Conservation (phyloP, 2,888 invertebrate species). For the Cyclophora albipunctata region DNA sequence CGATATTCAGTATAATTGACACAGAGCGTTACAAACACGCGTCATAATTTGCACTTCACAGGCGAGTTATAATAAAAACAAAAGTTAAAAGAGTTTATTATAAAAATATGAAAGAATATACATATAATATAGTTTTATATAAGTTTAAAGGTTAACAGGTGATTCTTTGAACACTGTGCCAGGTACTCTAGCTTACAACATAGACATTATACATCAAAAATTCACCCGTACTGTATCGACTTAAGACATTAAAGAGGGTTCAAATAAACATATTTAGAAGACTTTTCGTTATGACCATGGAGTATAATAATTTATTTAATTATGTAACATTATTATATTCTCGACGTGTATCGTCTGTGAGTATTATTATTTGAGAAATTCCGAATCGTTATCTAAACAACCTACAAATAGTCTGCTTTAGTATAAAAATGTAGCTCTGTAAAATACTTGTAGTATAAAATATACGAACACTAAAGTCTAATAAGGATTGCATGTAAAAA, state of each 20-base stretch:
- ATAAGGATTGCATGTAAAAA: conserved; percentile 59
- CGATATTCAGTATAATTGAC: conserved; percentile 2
- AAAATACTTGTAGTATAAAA: conserved; percentile 48
- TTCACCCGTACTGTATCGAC: neutral
- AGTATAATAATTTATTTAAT: no score
- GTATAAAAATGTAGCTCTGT: conserved; percentile 19
- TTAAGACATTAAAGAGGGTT: no score
- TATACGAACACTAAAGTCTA: conserved; percentile 55
- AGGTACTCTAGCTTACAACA: conserved; percentile 12
- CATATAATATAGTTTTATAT: neutral
- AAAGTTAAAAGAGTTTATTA: neutral
- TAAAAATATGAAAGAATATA: conserved; percentile 2
- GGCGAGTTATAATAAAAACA: neutral
- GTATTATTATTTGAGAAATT: conserved; percentile 9
- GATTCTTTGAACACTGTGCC: conserved; percentile 15
- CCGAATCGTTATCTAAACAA: conserved; percentile 4
- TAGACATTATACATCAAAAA: neutral
- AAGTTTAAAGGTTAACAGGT: neutral
- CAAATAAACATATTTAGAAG: no score
- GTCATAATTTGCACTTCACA: neutral
- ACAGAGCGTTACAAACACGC: neutral
- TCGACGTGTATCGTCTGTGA: neutral
- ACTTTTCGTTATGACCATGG: no score
- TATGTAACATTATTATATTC: neutral
- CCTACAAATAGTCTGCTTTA: conserved; percentile 9